These are phyloP conservation scores for Geotrypetes seraphini DNA, from an alignment of 2,797 vertebrate genomes.

Conservation along the genomic window DNA sequence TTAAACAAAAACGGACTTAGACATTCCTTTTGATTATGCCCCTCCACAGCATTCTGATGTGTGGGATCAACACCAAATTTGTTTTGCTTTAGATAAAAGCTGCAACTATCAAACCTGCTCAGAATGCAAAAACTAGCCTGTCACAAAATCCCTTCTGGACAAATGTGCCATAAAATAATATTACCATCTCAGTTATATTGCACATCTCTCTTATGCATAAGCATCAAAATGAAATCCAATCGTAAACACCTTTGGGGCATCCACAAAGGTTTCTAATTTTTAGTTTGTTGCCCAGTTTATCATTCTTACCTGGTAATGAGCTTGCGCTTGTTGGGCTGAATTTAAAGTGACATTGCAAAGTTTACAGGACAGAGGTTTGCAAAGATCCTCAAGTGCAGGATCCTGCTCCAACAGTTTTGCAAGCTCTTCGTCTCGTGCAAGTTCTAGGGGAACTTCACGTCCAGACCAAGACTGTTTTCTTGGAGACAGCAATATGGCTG, in stretches of 20 bases:
- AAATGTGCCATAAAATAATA: no score
- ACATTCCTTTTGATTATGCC: no score
- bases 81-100: no score
- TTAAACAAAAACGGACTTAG: no score
- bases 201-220: not conserved
- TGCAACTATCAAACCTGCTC: no score
- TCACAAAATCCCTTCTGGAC: no score
- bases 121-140: no score
- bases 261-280: not conserved
- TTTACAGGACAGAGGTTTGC: conserved; percentile 93
- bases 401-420: conserved; percentile 67
- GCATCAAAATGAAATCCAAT: not conserved
- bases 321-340: conserved; percentile 93
- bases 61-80: no score
- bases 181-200: no score
- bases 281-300: not conserved
- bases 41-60: no score
- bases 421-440: conserved; percentile 70
- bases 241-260: no score
- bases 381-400: conserved; percentile 81
- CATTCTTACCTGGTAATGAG: conserved; percentile 89
- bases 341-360: conserved; percentile 96
- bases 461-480: conserved; percentile 39
- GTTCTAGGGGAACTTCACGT: conserved; percentile 50
- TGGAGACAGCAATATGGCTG: conserved; percentile 44